A percentile compares a stretch with the other conserved stretches of the same genome.
Conservation (phyloP, 2,888 invertebrate species). For the Andricus quercusramuli region DNA sequence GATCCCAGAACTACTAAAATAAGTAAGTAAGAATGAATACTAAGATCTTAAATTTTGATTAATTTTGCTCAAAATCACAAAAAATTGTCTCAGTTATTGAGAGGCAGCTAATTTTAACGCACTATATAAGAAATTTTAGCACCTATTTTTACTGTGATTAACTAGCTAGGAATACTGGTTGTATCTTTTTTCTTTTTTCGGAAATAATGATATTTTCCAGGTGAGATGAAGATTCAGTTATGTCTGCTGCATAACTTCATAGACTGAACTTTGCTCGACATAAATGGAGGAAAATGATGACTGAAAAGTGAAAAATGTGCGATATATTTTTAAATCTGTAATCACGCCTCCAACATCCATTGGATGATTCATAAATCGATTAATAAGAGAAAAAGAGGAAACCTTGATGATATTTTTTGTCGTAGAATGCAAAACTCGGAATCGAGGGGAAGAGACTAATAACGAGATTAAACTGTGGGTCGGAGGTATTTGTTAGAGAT, state of each 20-base stretch:
- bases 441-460: slow-evolving; percentile 30
- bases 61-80: no score
- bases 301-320: background rate
- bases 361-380: slow-evolving; percentile 39
- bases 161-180: background rate
- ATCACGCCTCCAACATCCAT: slow-evolving; percentile 26
- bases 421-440: slow-evolving; percentile 18
- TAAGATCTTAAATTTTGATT: no score
- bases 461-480: slow-evolving; percentile 35
- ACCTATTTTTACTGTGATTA: no score
- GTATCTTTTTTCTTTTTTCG: background rate
- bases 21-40: no score
- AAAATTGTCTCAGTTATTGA: no score
- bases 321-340: slow-evolving; percentile 27
- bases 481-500: slow-evolving; percentile 28
- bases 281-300: background rate
- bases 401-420: slow-evolving; percentile 22
- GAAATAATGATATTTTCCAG: background rate
- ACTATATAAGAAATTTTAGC: no score
- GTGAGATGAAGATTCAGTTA: background rate
- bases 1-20: no score
- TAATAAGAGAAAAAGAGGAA: slow-evolving; percentile 25
- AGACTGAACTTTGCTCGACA: slow-evolving; percentile 8
- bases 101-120: no score
- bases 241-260: background rate